Percentiles rank a stretch among this genome's conserved stretches.
phyloP scores from a whole-genome alignment of 2,797 vertebrate species.

The Squalus acanthias region DNA sequence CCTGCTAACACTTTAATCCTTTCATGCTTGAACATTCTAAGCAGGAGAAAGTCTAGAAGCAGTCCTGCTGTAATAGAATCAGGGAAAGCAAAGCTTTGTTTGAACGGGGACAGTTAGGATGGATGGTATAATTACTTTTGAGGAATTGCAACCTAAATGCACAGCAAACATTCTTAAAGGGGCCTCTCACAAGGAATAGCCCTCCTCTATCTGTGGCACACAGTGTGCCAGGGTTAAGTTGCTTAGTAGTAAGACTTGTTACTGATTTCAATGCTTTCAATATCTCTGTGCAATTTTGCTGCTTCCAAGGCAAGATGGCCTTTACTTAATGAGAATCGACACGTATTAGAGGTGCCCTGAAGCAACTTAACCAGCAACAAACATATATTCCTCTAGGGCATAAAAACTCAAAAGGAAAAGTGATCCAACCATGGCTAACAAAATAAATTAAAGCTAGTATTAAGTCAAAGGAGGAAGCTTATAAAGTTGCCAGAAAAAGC shows the following conservation, averaged over 20 bases:
- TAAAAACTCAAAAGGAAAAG: too few relatives aligned
- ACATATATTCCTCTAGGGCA: too few relatives aligned
- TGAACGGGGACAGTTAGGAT: neutral
- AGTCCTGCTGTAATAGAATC: neutral
- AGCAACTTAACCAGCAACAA: neutral
- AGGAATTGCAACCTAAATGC: neutral
- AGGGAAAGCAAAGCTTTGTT: neutral
- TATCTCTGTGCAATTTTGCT: neutral
- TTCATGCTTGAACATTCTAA: neutral
- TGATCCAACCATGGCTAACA: too few relatives aligned
- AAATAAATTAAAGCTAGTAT: too few relatives aligned
- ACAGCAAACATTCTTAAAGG: neutral
- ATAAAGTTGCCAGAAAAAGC: too few relatives aligned
- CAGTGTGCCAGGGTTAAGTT: neutral
- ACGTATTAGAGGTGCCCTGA: neutral
- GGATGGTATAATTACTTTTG: neutral
- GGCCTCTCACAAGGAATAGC: neutral
- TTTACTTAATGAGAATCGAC: neutral
- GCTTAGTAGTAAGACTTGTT: neutral
- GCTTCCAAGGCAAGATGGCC: neutral
- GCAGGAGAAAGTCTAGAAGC: neutral
- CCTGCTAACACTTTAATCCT: neutral
- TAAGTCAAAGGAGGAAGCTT: too few relatives aligned
- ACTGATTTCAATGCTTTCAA: neutral
- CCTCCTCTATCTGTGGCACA: neutral